Percentiles rank a stretch among this genome's conserved stretches.
phyloP scores from a whole-genome alignment of 2,797 vertebrate species.

The Aldrovandia affinis region DNA sequence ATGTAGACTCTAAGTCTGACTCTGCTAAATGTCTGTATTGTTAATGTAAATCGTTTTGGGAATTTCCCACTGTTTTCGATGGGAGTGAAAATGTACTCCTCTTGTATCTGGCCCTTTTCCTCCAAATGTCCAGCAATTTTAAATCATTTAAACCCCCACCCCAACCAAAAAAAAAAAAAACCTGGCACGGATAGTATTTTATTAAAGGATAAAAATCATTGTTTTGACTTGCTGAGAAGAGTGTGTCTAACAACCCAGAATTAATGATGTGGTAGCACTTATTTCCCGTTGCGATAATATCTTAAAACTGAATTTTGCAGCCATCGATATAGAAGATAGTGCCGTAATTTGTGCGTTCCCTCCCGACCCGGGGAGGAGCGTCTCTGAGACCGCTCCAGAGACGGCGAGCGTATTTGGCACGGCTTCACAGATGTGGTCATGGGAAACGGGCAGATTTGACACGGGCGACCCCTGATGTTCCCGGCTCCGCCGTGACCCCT shows the following conservation, averaged over 20 bases:
- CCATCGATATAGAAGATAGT: neutral
- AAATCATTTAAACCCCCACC: neutral
- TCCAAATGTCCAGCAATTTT: neutral
- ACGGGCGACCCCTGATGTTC: neutral
- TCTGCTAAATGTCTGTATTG: too few relatives aligned
- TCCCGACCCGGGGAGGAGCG: too few relatives aligned
- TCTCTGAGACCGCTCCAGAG: too few relatives aligned
- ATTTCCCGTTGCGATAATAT: neutral
- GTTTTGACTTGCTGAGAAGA: neutral
- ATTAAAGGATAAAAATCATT: neutral
- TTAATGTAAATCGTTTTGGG: too few relatives aligned
- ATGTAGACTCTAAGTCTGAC: too few relatives aligned
- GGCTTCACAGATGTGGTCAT: neutral
- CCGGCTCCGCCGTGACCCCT: neutral
- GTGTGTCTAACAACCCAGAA: neutral
- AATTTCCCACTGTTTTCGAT: too few relatives aligned
- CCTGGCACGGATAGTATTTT: neutral
- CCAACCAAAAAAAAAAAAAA: neutral
- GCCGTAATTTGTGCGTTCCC: neutral
- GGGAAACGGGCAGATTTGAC: constrained; percentile 6
- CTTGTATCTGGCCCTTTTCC: neutral
- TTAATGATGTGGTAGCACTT: neutral
- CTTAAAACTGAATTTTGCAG: neutral
- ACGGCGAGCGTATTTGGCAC: neutral
- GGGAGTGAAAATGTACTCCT: neutral